Evolutionary conservation across 2,888 invertebrate genomes (phyloP).

Genomic region (Ichneumon xanthorius): DNA sequence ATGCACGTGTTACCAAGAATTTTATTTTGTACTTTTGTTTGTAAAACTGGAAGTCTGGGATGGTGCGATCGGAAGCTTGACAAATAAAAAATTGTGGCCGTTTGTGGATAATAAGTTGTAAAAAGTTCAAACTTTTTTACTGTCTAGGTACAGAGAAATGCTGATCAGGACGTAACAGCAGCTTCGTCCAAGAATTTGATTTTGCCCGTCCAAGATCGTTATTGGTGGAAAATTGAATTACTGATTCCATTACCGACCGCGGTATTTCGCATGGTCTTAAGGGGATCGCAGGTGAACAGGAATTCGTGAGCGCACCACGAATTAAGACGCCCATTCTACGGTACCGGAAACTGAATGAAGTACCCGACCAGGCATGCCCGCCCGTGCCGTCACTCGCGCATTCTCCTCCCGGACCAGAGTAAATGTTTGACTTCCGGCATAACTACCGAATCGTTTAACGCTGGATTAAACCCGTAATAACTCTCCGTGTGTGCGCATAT

Average conservation of each 20-base stretch:
- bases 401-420: slow-evolving; percentile 17
- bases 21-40: too few species aligned
- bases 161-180: too few species aligned
- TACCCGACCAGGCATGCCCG: neutral
- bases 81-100: too few species aligned
- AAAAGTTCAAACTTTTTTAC: too few species aligned
- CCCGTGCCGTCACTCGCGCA: slow-evolving; percentile 1
- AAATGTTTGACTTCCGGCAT: slow-evolving; percentile 55
- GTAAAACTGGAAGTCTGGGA: too few species aligned
- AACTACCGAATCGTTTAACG: slow-evolving; percentile 57
- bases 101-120: too few species aligned
- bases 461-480: slow-evolving; percentile 35
- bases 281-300: neutral
- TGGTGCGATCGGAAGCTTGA: too few species aligned
- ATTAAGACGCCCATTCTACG: slow-evolving; percentile 33
- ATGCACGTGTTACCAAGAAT: too few species aligned
- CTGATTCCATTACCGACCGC: too few species aligned
- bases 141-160: too few species aligned
- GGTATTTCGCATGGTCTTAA: neutral
- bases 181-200: neutral
- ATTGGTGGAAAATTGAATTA: too few species aligned
- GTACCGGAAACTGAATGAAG: slow-evolving; percentile 26
- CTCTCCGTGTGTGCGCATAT: neutral
- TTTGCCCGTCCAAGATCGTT: neutral
- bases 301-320: neutral